These are phyloP conservation scores for Phrynocephalus vlangalii DNA, from an alignment of 2,797 vertebrate species.

Conservation along the genomic window DNA sequence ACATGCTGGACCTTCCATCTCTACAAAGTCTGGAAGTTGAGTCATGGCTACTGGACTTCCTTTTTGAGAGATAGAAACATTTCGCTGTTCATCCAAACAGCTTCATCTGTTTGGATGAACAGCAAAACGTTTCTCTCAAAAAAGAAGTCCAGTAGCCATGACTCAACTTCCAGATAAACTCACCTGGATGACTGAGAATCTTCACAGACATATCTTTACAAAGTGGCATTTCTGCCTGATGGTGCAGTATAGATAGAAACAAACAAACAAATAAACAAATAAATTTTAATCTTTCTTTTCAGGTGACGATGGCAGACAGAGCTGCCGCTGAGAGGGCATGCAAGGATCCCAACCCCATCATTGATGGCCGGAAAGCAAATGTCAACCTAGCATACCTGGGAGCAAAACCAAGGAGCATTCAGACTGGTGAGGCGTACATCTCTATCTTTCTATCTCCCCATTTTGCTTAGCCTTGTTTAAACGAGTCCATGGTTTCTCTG, in stretches of 20 bases:
- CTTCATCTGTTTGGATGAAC: too few relatives aligned
- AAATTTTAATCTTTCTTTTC: conserved; percentile 50
- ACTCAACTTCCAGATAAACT: too few relatives aligned
- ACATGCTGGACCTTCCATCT: not conserved
- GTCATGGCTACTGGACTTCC: too few relatives aligned
- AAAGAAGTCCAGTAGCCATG: too few relatives aligned
- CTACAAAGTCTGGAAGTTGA: conserved; percentile 34
- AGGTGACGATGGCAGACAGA: conserved; percentile 97
- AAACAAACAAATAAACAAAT: too few relatives aligned
- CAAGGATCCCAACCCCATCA: conserved; percentile 98
- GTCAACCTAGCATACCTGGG: conserved; percentile 97
- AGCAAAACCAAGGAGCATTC: conserved; percentile 94
- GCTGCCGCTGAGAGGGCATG: conserved; percentile 92
- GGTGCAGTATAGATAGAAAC: too few relatives aligned
- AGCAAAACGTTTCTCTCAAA: too few relatives aligned
- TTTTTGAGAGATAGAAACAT: too few relatives aligned
- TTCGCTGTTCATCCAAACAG: too few relatives aligned
- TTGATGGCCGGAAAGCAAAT: conserved; percentile 96
- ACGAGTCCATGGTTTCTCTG: not conserved
- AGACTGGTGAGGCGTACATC: conserved; percentile 85
- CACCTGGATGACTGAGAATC: too few relatives aligned
- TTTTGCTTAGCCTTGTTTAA: not conserved
- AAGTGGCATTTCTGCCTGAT: too few relatives aligned
- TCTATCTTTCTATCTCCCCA: conserved; percentile 14
- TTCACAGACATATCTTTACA: too few relatives aligned